Percentiles rank a stretch among this genome's conserved stretches.
These are phyloP conservation scores for Achatina immaculata DNA, from an alignment of 1,140 invertebrate genomes.

Conservation along the genomic window DNA sequence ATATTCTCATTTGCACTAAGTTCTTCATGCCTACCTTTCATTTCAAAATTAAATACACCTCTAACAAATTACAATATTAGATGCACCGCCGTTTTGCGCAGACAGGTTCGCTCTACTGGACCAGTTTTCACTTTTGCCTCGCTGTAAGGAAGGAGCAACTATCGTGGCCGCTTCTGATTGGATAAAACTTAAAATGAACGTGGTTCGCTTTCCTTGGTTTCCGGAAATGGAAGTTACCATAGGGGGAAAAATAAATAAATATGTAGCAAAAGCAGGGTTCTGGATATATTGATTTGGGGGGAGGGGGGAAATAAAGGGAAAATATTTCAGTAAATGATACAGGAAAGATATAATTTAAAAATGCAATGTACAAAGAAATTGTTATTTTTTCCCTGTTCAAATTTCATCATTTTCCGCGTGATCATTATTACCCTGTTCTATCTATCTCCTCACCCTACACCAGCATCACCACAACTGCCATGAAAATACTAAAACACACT, in stretches of 20 bases:
- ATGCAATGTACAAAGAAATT: neutral
- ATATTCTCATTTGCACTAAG: too few species aligned
- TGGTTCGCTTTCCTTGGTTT: constrained; percentile 20
- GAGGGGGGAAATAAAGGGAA: neutral
- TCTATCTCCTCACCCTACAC: too few species aligned
- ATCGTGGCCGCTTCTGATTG: constrained; percentile 33
- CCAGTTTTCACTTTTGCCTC: constrained; percentile 22
- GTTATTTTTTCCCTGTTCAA: neutral
- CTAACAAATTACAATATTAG: too few species aligned
- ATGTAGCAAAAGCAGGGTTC: neutral
- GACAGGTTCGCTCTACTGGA: too few species aligned
- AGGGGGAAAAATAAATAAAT: neutral
- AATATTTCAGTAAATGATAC: neutral
- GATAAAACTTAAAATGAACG: constrained; percentile 33
- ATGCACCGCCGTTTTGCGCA: too few species aligned
- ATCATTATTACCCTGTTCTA: too few species aligned
- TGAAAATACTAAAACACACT: too few species aligned
- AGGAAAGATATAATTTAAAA: neutral
- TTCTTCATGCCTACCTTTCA: too few species aligned
- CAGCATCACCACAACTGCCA: too few species aligned
- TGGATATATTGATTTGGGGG: neutral
- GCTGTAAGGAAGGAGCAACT: neutral
- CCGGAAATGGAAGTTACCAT: neutral
- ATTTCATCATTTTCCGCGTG: too few species aligned
- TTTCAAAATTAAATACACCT: too few species aligned